These are phyloP conservation scores for Austrofundulus limnaeus DNA, from an alignment of 2,113 vertebrate genomes.

Conservation along the genomic window DNA sequence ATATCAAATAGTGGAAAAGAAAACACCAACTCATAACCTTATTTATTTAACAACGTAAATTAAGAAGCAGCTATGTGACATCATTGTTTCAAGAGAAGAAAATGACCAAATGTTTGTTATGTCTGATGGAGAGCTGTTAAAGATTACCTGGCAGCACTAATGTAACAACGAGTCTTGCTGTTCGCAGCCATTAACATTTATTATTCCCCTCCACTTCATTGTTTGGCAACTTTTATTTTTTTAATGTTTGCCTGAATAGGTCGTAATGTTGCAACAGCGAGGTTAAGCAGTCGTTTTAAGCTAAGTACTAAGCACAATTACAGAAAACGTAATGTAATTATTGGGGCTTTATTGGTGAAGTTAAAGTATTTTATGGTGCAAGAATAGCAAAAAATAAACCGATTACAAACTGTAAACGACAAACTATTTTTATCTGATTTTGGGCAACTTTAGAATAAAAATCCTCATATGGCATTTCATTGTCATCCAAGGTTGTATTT, in stretches of 20 bases:
- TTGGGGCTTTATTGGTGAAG: constrained; percentile 25
- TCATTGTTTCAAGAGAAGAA: constrained; percentile 18
- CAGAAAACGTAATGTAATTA: constrained; percentile 38
- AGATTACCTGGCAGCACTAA: constrained; percentile 49
- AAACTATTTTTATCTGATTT: constrained; percentile 1
- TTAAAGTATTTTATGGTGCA: constrained; percentile 23
- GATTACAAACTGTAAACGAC: constrained; percentile 31
- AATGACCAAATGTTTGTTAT: constrained; percentile 57
- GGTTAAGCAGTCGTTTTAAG: constrained; percentile 55
- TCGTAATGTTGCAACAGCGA: constrained; percentile 13
- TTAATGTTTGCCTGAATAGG: constrained; percentile 31
- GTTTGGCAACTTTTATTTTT: constrained; percentile 16
- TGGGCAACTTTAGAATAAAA: too few species aligned
- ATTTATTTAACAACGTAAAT: constrained; percentile 72
- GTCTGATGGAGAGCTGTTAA: constrained; percentile 56
- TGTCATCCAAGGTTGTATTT: too few species aligned
- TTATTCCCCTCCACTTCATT: constrained; percentile 16
- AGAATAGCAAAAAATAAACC: constrained; percentile 22
- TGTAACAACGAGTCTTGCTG: constrained; percentile 48
- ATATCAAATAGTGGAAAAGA: constrained; percentile 55
- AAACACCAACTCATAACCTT: constrained; percentile 78
- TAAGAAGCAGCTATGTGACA: constrained; percentile 60
- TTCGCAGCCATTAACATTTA: constrained; percentile 30
- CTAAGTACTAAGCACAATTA: constrained; percentile 44
- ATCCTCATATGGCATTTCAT: too few species aligned